Evolutionary conservation across 2,113 vertebrate species (phyloP).

Genomic region (Uria lomvia): DNA sequence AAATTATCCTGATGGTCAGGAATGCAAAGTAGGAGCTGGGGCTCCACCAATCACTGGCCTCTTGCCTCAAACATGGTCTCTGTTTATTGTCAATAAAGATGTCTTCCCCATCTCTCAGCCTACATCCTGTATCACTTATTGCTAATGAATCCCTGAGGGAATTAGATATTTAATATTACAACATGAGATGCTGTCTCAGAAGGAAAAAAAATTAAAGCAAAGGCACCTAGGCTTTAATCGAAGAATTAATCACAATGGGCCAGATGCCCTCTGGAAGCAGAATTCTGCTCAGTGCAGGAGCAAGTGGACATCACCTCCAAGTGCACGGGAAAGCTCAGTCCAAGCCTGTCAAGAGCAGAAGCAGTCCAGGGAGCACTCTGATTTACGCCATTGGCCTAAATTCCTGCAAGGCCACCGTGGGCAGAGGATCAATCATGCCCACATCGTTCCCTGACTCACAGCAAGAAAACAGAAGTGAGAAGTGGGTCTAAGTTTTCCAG

Average conservation of each 20-base stretch:
- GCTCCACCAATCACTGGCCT: neutral
- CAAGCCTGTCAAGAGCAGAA: neutral
- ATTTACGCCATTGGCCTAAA: neutral
- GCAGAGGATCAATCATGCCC: neutral
- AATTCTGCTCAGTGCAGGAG: neutral
- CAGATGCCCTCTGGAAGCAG: neutral
- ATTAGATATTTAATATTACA: constrained; percentile 22
- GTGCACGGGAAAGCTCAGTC: neutral
- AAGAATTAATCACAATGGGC: neutral
- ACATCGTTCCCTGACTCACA: too few species aligned
- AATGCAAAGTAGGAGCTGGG: neutral
- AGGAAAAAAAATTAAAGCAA: neutral
- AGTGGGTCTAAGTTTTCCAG: neutral
- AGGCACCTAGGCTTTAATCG: neutral
- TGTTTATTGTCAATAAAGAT: neutral
- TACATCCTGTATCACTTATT: neutral
- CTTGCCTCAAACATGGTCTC: neutral
- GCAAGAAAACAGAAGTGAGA: neutral
- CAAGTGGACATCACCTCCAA: neutral
- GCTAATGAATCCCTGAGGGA: constrained; percentile 27
- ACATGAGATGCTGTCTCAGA: neutral
- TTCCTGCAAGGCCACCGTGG: neutral
- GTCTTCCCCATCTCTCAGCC: neutral
- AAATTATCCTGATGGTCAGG: neutral
- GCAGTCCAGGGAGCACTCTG: neutral